Base-by-base conservation (phyloP, 2,113 vertebrate species). In the Odocoileus hemionus region DNA sequence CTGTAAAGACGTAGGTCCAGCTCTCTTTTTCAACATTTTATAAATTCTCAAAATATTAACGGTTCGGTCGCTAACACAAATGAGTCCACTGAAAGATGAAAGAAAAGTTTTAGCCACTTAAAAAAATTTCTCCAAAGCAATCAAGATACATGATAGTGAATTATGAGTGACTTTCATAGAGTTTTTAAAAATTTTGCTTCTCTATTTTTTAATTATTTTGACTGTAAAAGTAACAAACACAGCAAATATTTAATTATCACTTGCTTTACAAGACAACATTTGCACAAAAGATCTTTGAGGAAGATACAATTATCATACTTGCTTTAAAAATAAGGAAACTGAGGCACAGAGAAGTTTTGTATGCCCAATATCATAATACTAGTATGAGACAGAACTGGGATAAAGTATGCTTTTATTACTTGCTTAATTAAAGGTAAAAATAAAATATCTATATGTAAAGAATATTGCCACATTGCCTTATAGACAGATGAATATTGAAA, bases 51-150 rank as follows among this genome's bases (percentile, higher is more conserved):
- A 80, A 78, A 78, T 61, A 67, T 78, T 64, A 55, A 19, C 13
- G 6, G 19, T 57, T 93, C 19, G 78, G 12, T 85, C 43, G 13
- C 26, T 84, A 55, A 84, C 39, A 96, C 55, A 26, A 1, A 61
- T 52, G 7, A 33, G 58, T 50, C 60, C 25, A 78, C 2, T 87
- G 57, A 89, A 96, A 95, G 45, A 84, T 85, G 11, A 94, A 94
- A 86, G 9, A 50, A 57, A 83, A 28, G 7, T 55, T 64, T 43
- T 80, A 95, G 43, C 28, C 39, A 61, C 88, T 88, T 95, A 28
- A 91, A 89, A 84, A 86, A 60, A 23, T 30, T 91, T 76, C 45
- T 93, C 21, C 47, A 92, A 78, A 92, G 33, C 97, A 95, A 96
- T 52, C 4, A 55, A 58, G 36, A 36, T 1, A 50, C 33, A 12